Evolutionary conservation across 2,113 vertebrate genomes (phyloP).

Genomic region (Cephalopterus ornatus): DNA sequence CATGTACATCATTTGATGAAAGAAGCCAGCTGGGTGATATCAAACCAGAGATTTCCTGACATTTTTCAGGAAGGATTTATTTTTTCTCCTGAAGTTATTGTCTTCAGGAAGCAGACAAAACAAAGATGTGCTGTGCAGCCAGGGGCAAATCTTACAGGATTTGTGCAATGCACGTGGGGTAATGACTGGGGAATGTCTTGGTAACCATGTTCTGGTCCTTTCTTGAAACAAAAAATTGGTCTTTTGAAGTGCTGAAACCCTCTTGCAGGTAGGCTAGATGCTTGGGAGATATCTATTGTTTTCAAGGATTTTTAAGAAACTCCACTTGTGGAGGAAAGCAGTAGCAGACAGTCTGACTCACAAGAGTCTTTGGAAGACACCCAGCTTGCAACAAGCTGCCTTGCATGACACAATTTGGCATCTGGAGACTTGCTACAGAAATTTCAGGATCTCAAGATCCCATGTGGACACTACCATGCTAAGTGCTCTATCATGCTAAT

Average conservation of each 20-base stretch:
- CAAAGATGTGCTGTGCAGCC: constrained; percentile 3
- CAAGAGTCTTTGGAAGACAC: neutral
- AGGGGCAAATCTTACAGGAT: constrained; percentile 3
- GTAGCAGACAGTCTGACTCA: neutral
- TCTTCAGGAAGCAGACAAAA: constrained; percentile 23
- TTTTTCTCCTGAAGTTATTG: constrained; percentile 2
- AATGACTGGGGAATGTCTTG: neutral
- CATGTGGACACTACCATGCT: neutral
- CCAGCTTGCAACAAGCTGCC: neutral
- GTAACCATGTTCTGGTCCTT: neutral
- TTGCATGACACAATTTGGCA: neutral
- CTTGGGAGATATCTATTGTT: neutral
- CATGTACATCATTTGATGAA: neutral
- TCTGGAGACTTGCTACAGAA: neutral
- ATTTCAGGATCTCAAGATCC: neutral
- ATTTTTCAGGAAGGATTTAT: constrained; percentile 2
- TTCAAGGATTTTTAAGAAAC: neutral
- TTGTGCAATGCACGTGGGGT: neutral
- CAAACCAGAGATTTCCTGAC: constrained; percentile 25
- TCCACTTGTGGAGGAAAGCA: neutral
- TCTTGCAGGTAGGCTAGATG: neutral
- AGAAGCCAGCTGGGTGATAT: neutral
- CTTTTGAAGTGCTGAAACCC: neutral
- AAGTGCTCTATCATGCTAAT: neutral
- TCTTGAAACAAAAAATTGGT: neutral